phyloP scores from a whole-genome alignment of 2,113 vertebrate genomes.

The Cepphus grylle region DNA sequence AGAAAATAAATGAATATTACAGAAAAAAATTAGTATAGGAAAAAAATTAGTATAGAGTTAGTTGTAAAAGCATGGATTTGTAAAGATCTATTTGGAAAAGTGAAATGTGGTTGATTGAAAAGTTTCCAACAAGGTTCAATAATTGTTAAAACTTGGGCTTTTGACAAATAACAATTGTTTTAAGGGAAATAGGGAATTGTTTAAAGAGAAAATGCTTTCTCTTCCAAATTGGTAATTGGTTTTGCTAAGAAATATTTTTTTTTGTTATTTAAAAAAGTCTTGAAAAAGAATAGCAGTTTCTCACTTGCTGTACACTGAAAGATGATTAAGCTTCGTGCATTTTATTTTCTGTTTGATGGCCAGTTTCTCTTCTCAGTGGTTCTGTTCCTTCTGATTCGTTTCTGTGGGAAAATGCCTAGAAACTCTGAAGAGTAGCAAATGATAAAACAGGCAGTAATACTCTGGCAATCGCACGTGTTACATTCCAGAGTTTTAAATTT shows the following conservation, averaged over 20 bases:
- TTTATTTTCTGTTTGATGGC: neutral
- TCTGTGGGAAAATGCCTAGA: neutral
- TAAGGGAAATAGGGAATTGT: neutral
- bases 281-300: neutral
- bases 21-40: neutral
- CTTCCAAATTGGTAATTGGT: neutral
- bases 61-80: neutral
- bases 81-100: neutral
- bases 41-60: neutral
- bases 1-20: neutral
- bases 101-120: neutral
- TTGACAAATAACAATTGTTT: neutral
- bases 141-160: neutral
- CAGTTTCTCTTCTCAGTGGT: neutral
- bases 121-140: neutral
- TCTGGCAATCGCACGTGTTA: neutral
- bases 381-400: neutral
- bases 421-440: neutral
- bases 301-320: neutral
- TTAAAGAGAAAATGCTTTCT: neutral
- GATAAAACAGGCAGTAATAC: neutral
- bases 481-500: neutral
- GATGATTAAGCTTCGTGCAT: neutral
- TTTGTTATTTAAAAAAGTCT: neutral
- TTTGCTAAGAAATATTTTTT: neutral